phyloP scores from a whole-genome alignment of 1,140 invertebrate species.

The Drosophila burlai region DNA sequence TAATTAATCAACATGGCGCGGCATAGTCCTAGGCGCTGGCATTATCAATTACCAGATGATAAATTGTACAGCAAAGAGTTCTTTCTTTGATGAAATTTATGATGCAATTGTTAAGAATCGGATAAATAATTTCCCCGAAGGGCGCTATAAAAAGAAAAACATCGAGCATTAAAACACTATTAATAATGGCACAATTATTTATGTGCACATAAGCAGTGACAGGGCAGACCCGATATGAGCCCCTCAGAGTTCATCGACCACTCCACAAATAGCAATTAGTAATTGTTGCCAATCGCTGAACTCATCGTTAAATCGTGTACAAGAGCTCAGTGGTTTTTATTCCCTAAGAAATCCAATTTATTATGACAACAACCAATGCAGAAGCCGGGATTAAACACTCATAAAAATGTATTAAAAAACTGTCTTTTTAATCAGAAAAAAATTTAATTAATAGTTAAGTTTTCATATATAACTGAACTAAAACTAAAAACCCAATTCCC shows the following conservation, averaged over 20 bases:
- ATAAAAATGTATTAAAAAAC: background rate
- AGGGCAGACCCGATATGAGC: background rate
- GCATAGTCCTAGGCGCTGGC: conserved; percentile 70
- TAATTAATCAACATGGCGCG: conserved; percentile 78
- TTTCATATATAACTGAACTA: background rate
- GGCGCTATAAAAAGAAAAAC: conserved; percentile 2
- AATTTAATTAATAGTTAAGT: rapidly evolving
- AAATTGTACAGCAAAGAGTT: conserved; percentile 69
- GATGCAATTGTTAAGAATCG: conserved; percentile 69
- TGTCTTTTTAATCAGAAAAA: too few species aligned
- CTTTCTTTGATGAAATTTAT: conserved; percentile 78
- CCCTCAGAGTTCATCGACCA: conserved; percentile 31
- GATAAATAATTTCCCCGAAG: conserved; percentile 63
- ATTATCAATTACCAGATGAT: conserved; percentile 81
- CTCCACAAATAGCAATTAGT: conserved; percentile 40
- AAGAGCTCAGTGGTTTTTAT: conserved; percentile 1
- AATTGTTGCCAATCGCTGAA: conserved; percentile 15
- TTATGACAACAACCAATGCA: conserved; percentile 28
- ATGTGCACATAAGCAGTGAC: conserved; percentile 15
- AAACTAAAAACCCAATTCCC: background rate
- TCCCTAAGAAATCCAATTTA: conserved; percentile 34
- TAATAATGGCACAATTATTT: conserved; percentile 40
- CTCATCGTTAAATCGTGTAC: background rate
- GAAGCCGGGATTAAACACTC: conserved; percentile 13
- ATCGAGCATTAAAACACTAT: conserved; percentile 48